Evolutionary conservation across 2,888 invertebrate genomes (phyloP), one percentile per base, ranked within the genome.

Genomic region (Patella ulyssiponensis): DNA sequence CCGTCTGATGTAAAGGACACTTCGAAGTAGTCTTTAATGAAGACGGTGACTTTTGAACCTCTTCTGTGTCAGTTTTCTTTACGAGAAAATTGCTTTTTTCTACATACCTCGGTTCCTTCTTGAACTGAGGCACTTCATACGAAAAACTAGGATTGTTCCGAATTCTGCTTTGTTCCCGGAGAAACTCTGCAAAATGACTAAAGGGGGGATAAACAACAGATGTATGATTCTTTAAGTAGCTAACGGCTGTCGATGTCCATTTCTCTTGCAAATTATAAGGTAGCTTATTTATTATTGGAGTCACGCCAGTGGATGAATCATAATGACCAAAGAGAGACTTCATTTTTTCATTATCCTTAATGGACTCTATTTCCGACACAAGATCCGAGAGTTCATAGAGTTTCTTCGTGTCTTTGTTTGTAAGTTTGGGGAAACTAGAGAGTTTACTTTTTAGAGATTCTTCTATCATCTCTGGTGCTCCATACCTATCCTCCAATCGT

Each of bases 251-350:
- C 2, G 27, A 27, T 27, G 3, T 27, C 3, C 27, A 27, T 27
- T 27, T 27, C 1, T 27, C 3, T 27, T 27, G 27, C 27, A 27
- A 2, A 27, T 3, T n/a, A 15, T 75, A 77, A 0, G 85, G 81
- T 4, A 84, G 76, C 73, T 84, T 84, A 12, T 52, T 27, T 1
- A 84, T 76, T 3, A 85, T 81, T 0, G 81, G 81, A 9, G 71
- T 71, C 2, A 84, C n/a, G n/a, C n/a, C n/a, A n/a, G n/a, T n/a
- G n/a, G n/a, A n/a, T n/a, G n/a, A n/a, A n/a, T n/a, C n/a, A n/a
- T 75, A 81, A 69, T 81, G 82, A 11, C 79, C 71, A n/a, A 85
- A 74, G 12, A 79, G 33, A 3, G 75, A 3, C 3, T 52, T 54
- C 58, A 78, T 83, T 15, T 73, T 75, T 2, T 73, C 75, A 33